Percentiles rank a stretch among this genome's conserved stretches.
Conservation (phyloP, 2,797 vertebrate genomes). For the Fistularia commersonii region DNA sequence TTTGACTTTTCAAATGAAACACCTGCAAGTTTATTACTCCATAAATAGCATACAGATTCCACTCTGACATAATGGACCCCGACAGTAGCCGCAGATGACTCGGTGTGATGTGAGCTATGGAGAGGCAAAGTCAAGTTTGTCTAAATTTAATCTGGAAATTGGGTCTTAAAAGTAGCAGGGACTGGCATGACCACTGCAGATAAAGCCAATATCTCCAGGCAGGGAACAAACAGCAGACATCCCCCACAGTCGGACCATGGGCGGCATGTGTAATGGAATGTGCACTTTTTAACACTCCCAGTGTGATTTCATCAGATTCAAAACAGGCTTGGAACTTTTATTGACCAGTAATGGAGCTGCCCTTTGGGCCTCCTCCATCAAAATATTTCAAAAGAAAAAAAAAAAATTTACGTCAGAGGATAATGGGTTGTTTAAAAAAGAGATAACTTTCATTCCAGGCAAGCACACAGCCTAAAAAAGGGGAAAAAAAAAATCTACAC, state of each 20-base stretch:
- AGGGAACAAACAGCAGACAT: slow-evolving; percentile 57
- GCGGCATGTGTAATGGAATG: slow-evolving; percentile 73
- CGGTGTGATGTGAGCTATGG: too few relatives aligned
- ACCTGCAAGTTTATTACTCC: too few relatives aligned
- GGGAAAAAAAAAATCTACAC: too few relatives aligned
- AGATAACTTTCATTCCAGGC: too few relatives aligned
- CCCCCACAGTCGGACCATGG: slow-evolving; percentile 40
- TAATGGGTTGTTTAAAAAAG: neutral
- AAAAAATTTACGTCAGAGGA: slow-evolving; percentile 31
- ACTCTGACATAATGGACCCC: too few relatives aligned
- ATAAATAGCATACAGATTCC: too few relatives aligned
- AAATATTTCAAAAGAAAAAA: slow-evolving; percentile 16
- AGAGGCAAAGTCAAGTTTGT: slow-evolving; percentile 43
- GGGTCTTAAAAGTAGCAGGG: slow-evolving; percentile 38
- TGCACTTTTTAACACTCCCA: slow-evolving; percentile 71
- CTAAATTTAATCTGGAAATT: slow-evolving; percentile 59
- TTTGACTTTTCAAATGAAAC: too few relatives aligned
- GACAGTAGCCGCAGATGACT: too few relatives aligned
- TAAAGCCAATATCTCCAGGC: slow-evolving; percentile 70
- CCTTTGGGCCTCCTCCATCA: slow-evolving; percentile 4
- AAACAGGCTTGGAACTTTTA: slow-evolving; percentile 39
- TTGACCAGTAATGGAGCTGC: slow-evolving; percentile 22
- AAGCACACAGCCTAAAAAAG: too few relatives aligned
- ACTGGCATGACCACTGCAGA: slow-evolving; percentile 65
- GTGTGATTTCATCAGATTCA: slow-evolving; percentile 61